Evolutionary conservation across 2,888 invertebrate genomes (phyloP), one percentile per base, ranked within the genome.

Genomic region (Pseudolycoriella hygida): DNA sequence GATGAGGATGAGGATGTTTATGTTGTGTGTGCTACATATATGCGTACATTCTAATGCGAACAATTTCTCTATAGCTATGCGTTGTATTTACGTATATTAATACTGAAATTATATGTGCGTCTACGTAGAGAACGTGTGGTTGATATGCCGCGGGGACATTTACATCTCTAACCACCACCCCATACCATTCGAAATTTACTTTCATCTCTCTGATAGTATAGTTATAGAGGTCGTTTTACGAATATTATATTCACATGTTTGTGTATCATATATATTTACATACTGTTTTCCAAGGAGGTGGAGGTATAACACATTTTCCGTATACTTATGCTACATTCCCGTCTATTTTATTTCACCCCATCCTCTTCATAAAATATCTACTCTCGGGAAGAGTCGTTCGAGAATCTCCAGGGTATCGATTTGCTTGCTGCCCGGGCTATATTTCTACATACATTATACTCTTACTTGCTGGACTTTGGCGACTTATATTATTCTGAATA

Each of bases 121-220:
- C 25, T 25, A 8, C n/a, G n/a, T n/a, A 25, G 25, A 8, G 25
- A 25, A 25, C 25, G 25, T 25, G 17, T 38, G 38, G 38, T 38
- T 38, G 38, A 38, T 38, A 38, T 38, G 38, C 38, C 38, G 38
- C 38, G 38, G 38, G 38, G 38, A 38, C 38, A 38, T 38, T 38
- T 38, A 38, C 38, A 38, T 38, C 38, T 38, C 38, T 17, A n/a
- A 10, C 10, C 37, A 37, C 25, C 8, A 8, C 38, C 38, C 14
- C 38, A 38, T 10, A 25, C 4, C 25, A 25, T 25, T 25, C 8
- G 8, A 25, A 15, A 10, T 38, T 38, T 38, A 38, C 38, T 38
- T 38, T 38, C 38, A 38, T 38, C 38, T 38, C 10, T 38, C 12
- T 12, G 15, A 14, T 34, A 14, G 34, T 34, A 34, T 34, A 34